Base-by-base conservation (phyloP, 2,888 invertebrate species). In the Acrobeloides nanus region DNA sequence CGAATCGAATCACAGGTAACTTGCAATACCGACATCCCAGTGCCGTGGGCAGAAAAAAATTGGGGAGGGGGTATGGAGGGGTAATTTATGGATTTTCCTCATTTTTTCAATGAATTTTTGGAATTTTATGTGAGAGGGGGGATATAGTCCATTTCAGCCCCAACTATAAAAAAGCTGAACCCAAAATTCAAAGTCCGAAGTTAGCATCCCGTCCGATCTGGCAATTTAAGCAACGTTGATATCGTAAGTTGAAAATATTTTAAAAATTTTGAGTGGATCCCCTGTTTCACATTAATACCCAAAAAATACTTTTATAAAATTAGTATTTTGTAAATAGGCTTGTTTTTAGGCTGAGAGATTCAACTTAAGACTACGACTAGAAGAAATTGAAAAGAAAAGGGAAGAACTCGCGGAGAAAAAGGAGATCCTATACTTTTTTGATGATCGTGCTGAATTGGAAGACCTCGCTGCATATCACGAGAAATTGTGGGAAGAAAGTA, bases 301-400 rank as follows among this genome's bases (percentile, higher is more conserved):
- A 10, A 24, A 35, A 15, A 3, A 49, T 46, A 31, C 38, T 39
- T 12, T 33, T 21, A 5, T 61, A 69, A 33, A 56, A 37, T 7
- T 29, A 45, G 17, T 39, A 51, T 4, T 66, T 62, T 32, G 43
- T 7, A 2, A 32, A 48, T 4, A 67, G 68, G 68, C 58, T 57
- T 46, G 51, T 48, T 7, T 39, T 1, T 64, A 70, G 50, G 66
- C 70, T 1, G 57, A 70, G 33, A 53, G 55, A 34, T 53, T 67
- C 2, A 50, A 63, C n/a, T 37, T 72, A 2, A 54, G 50, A 43
- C 54, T 66, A 26, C 45, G 59, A n/a, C 48, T 63, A 41, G 55
- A 51, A 18, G 59, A 69, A 46, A 64, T 71, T 40, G 53, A 51
- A 10, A 44, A 55, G n/a, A 55, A 51, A 26, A 52, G 56, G 34